phyloP scores from a whole-genome alignment of 2,797 vertebrate species.

The Pristis pectinata region DNA sequence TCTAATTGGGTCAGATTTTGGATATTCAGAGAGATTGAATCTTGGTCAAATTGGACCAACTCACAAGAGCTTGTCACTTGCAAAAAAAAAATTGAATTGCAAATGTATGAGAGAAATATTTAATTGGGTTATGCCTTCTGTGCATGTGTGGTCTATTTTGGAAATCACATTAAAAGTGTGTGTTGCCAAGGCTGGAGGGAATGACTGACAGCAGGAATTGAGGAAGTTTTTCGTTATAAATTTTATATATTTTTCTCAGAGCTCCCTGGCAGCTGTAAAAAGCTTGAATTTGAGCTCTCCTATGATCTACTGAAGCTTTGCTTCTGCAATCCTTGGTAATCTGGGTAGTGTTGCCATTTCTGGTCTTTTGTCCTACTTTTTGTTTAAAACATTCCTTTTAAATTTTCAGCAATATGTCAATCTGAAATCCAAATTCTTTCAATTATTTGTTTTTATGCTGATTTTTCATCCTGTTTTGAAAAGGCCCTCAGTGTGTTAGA shows the following conservation, averaged over 20 bases:
- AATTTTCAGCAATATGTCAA: background rate
- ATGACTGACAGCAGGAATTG: constrained; percentile 22
- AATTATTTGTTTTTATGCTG: background rate
- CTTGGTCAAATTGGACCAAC: constrained; percentile 9
- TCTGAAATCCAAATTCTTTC: background rate
- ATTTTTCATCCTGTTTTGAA: background rate
- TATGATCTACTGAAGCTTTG: background rate
- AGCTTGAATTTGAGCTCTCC: background rate
- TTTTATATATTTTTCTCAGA: background rate
- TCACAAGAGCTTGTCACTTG: background rate
- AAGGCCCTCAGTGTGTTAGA: background rate
- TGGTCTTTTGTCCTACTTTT: background rate
- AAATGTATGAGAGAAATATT: constrained; percentile 7
- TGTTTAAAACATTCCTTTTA: background rate
- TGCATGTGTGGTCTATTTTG: background rate
- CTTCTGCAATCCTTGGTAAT: background rate
- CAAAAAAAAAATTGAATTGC: constrained; percentile 9
- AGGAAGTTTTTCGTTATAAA: background rate
- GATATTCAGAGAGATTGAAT: constrained; percentile 4
- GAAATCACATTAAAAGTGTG: constrained; percentile 4
- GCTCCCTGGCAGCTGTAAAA: background rate
- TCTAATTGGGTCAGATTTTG: background rate
- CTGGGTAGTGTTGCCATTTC: background rate
- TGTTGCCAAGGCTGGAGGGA: background rate
- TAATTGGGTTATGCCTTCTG: constrained; percentile 24